Evolutionary conservation across 2,797 vertebrate species (phyloP).

Genomic region (Pangasius krempfi): DNA sequence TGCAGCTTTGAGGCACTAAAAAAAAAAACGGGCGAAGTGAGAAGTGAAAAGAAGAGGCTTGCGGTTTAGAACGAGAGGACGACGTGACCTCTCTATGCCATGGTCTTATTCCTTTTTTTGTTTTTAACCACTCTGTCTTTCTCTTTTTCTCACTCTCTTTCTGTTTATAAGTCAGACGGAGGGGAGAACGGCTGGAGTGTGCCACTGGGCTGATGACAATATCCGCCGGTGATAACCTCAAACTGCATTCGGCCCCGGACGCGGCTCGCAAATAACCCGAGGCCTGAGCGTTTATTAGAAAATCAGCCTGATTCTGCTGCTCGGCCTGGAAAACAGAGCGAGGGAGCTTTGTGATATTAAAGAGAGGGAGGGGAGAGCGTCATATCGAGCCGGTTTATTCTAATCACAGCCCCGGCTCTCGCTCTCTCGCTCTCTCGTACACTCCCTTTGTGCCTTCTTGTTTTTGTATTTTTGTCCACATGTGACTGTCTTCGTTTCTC

Average conservation of each 20-base stretch:
- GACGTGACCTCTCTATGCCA: background rate
- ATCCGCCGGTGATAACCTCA: conserved; percentile 57
- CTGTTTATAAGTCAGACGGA: conserved; percentile 56
- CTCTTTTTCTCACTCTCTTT: background rate
- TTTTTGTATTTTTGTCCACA: conserved; percentile 20
- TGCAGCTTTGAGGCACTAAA: background rate
- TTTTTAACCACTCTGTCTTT: background rate
- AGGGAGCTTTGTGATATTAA: conserved; percentile 78
- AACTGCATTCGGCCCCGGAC: conserved; percentile 60
- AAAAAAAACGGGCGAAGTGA: background rate
- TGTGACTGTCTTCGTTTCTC: conserved; percentile 40
- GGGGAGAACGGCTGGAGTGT: conserved; percentile 37
- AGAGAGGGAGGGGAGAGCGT: conserved; percentile 51
- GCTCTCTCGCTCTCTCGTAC: background rate
- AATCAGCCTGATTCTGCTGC: conserved; percentile 76
- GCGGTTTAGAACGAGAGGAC: background rate
- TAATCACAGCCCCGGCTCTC: conserved; percentile 39
- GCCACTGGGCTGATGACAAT: conserved; percentile 54
- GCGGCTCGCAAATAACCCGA: conserved; percentile 76
- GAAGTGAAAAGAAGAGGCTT: background rate
- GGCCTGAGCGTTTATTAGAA: conserved; percentile 85
- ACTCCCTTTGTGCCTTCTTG: background rate
- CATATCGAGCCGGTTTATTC: conserved; percentile 47
- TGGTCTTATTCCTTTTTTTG: background rate
- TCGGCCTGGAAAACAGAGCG: conserved; percentile 66